Base-by-base conservation (phyloP, 2,797 vertebrate species). In the Bucorvus abyssinicus region DNA sequence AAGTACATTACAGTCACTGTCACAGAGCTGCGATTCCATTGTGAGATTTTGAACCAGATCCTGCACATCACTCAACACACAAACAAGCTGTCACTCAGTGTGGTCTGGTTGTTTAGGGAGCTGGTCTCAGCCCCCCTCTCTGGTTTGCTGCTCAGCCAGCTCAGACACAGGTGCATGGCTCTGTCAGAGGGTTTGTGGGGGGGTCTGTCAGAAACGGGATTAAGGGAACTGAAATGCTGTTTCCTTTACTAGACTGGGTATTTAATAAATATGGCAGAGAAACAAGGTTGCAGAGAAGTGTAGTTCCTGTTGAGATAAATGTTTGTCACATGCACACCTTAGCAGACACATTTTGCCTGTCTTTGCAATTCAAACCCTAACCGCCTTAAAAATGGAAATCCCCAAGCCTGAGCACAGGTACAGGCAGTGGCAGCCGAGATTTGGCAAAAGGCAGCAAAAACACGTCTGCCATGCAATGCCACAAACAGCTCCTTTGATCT, bases 21-120 rank as follows among this genome's bases (percentile, higher is more conserved):
- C 93, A 96, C 94, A 95, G 89, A 85, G 89, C 5, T 0, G 89
- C 1, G 5, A 75, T 63, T 95, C 92, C 80, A 92, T 94, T 96
- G 93, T 89, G 92, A 67, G 70, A 89, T 76, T 77, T 52, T 9
- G 3, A 92, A 57, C 36, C 88, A 92, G 77, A 73, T 45, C 86
- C 81, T 32, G 40, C 88, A n/a, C 84, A 79, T 89, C 89, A 57
- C 52, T 79, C 88, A 50, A 63, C 24, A 63, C 61, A 95, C 80
- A 91, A 96, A 94, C 89, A 81, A 88, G 70, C 93, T 95, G 94
- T 92, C 95, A 93, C 61, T 95, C 89, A 80, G 34, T 42, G 36
- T 0, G 2, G 30, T 53, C 82, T 49, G 45, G 45, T 14, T 88
- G 76, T 88, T 76, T 19, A 34, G 40, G 65, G 30, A 94, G 56